Conservation (phyloP, 2,113 vertebrate species). For the Semnornis frantzii region DNA sequence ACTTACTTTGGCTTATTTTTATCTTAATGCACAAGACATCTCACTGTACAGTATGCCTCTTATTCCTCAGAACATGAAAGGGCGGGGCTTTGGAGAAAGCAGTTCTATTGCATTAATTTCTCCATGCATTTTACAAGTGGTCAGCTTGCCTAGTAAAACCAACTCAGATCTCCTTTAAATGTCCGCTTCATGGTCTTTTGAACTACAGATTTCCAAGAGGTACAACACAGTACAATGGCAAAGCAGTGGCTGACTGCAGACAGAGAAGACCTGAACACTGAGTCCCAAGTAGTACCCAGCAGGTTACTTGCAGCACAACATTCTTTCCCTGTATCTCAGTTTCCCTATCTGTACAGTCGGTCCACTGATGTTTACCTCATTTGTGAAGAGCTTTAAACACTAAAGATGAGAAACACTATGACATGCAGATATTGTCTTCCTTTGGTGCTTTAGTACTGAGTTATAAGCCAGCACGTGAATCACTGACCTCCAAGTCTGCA, state of each 20-base stretch:
- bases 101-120: not conserved
- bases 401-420: not conserved
- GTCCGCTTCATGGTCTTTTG: not conserved
- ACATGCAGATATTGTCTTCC: not conserved
- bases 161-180: not conserved
- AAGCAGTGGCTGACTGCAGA: not conserved
- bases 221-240: not conserved
- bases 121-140: not conserved
- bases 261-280: not conserved
- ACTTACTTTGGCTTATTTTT: not conserved
- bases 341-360: not conserved
- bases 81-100: not conserved
- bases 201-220: not conserved
- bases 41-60: not conserved
- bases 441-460: not conserved
- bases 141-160: not conserved
- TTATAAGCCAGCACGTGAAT: not conserved
- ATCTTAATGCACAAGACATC: not conserved
- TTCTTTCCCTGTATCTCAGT: not conserved
- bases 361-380: not conserved
- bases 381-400: not conserved
- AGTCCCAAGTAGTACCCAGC: not conserved
- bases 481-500: not conserved
- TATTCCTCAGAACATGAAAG: not conserved
- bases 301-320: not conserved